These are phyloP conservation scores for Catharus fuscescens DNA, from an alignment of 2,113 vertebrate genomes.

Conservation along the genomic window DNA sequence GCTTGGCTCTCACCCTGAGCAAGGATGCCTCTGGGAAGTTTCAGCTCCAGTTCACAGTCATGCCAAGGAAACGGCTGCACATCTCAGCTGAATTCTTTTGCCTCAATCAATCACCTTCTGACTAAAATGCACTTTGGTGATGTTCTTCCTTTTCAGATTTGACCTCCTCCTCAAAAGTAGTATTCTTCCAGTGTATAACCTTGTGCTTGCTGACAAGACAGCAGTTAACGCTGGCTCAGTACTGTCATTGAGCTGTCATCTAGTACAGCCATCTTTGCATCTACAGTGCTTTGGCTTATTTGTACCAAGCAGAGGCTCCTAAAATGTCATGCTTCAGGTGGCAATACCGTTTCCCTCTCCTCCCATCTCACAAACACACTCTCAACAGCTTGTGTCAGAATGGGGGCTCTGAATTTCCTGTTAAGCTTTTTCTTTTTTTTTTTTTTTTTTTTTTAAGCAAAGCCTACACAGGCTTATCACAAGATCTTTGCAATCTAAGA, in stretches of 20 bases:
- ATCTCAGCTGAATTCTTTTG: not conserved
- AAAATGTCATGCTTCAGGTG: not conserved
- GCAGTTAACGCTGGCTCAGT: not conserved
- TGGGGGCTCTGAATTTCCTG: not conserved
- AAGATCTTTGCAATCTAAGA: not conserved
- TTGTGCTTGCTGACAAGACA: not conserved
- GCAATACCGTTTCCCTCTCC: not conserved
- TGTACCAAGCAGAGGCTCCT: not conserved
- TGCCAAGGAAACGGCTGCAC: not conserved
- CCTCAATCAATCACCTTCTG: not conserved
- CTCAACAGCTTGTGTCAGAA: not conserved
- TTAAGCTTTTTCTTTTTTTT: not conserved
- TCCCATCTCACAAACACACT: not conserved
- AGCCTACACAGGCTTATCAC: not conserved
- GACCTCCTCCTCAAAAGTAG: not conserved
- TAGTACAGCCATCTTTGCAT: not conserved
- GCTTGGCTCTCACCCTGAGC: not conserved
- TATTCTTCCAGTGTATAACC: not conserved
- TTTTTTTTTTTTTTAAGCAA: not conserved
- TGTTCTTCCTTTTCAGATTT: not conserved
- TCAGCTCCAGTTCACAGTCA: constrained; percentile 6
- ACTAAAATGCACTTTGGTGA: not conserved
- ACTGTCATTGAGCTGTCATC: constrained; percentile 2
- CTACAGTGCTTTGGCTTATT: not conserved
- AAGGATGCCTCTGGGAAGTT: not conserved